Percentiles rank a stretch among this genome's conserved stretches.
Evolutionary conservation across 2,113 vertebrate genomes (phyloP).

Genomic region (Laticauda laticaudata): DNA sequence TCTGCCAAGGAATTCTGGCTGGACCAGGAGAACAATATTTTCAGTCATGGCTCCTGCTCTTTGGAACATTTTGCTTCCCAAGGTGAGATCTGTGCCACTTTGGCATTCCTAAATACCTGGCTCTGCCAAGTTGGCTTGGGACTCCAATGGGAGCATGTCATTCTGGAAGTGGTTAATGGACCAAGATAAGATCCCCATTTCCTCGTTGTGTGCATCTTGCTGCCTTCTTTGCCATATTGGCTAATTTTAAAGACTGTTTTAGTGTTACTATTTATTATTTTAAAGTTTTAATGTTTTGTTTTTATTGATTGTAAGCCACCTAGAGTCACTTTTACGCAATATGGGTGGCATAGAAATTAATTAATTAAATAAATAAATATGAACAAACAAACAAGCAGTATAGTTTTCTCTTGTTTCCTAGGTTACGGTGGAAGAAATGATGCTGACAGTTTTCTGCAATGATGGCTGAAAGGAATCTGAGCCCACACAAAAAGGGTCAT

Average conservation of each 20-base stretch:
- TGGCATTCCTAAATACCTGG: background rate
- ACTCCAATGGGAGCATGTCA: background rate
- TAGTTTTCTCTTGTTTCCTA: background rate
- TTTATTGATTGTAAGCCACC: background rate
- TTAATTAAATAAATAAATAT: too few species aligned
- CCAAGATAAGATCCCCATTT: background rate
- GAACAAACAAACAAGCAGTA: background rate
- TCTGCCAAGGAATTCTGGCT: background rate
- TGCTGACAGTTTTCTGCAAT: background rate
- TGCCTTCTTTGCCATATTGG: background rate
- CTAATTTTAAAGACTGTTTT: background rate
- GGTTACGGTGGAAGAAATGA: background rate
- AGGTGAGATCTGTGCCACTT: background rate
- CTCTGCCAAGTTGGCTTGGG: background rate
- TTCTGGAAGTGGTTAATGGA: background rate
- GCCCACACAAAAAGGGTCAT: background rate
- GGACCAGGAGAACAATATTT: background rate
- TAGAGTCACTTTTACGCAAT: background rate
- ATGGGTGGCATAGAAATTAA: background rate
- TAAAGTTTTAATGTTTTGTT: background rate
- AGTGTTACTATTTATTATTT: background rate
- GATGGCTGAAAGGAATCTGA: background rate
- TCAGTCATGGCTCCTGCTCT: background rate
- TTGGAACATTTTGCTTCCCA: background rate
- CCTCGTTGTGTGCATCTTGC: background rate